These are phyloP conservation scores for Drosophila parvula DNA, from an alignment of 1,140 invertebrate genomes.

Conservation along the genomic window DNA sequence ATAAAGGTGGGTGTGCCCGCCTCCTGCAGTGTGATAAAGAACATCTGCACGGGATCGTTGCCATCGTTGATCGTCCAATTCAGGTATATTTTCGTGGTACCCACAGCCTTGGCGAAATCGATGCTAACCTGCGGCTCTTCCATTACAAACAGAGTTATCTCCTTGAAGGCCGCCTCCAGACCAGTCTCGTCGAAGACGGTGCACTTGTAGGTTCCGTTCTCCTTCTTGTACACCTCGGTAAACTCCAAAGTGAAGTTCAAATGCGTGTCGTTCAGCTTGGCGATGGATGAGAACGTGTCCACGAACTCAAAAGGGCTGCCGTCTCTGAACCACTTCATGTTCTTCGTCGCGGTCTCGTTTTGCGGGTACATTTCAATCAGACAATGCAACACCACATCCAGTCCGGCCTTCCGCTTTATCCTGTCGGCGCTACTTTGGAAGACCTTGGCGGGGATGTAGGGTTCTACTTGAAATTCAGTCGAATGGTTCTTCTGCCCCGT, in stretches of 20 bases:
- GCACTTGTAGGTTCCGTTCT: slow-evolving; percentile 89
- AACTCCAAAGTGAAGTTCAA: slow-evolving; percentile 86
- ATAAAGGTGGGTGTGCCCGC: slow-evolving; percentile 84
- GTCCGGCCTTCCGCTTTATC: slow-evolving; percentile 85
- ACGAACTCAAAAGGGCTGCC: slow-evolving; percentile 84
- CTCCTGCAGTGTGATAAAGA: slow-evolving; percentile 87
- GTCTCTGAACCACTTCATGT: slow-evolving; percentile 86
- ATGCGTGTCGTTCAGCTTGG: slow-evolving; percentile 86
- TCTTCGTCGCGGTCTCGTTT: slow-evolving; percentile 82
- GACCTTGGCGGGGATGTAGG: slow-evolving; percentile 84
- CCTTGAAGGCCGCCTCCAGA: slow-evolving; percentile 53
- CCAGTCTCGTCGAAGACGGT: slow-evolving; percentile 71
- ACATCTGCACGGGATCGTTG: slow-evolving; percentile 89
- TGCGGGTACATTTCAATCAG: slow-evolving; percentile 87
- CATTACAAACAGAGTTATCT: slow-evolving; percentile 86
- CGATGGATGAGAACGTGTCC: slow-evolving; percentile 69
- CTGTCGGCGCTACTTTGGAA: slow-evolving; percentile 83
- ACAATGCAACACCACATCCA: slow-evolving; percentile 85
- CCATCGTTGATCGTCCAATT: slow-evolving; percentile 93
- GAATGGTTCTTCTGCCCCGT: slow-evolving; percentile 62
- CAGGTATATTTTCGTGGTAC: slow-evolving; percentile 89
- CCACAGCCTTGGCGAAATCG: slow-evolving; percentile 90
- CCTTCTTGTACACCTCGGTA: slow-evolving; percentile 86
- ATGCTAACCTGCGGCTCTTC: slow-evolving; percentile 89
- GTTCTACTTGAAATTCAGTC: slow-evolving; percentile 72